Evolutionary conservation across 1,140 invertebrate genomes (phyloP).

Genomic region (Heliconius eleuchia): DNA sequence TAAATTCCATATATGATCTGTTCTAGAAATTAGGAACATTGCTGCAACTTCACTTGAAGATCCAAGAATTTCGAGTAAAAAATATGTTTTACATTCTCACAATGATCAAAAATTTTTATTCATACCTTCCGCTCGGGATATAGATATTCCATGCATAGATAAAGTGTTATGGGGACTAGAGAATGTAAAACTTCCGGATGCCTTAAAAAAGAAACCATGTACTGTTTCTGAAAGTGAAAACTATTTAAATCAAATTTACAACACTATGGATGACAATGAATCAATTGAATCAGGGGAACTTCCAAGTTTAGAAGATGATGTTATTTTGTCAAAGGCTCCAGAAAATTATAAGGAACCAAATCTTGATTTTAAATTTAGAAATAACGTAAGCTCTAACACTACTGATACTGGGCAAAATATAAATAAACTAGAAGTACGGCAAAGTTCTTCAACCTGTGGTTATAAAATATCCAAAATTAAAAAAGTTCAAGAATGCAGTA

Average conservation of each 20-base stretch:
- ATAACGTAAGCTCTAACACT: background rate
- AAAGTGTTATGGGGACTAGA: slow-evolving; percentile 46
- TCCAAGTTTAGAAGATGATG: slow-evolving; percentile 26
- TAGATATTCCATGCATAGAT: slow-evolving; percentile 53
- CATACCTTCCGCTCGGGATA: slow-evolving; percentile 40
- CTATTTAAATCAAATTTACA: slow-evolving; percentile 48
- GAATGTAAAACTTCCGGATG: slow-evolving; percentile 46
- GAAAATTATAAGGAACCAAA: background rate
- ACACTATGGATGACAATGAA: slow-evolving; percentile 43
- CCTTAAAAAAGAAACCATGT: slow-evolving; percentile 43
- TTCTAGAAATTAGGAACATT: slow-evolving; percentile 59
- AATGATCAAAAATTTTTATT: slow-evolving; percentile 43
- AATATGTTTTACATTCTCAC: slow-evolving; percentile 52
- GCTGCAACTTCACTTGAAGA: slow-evolving; percentile 53
- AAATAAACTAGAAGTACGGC: background rate
- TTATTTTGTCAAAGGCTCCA: background rate
- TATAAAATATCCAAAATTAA: background rate
- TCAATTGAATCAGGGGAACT: slow-evolving; percentile 49
- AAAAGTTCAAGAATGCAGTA: background rate
- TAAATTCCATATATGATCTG: slow-evolving; percentile 4
- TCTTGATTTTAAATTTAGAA: background rate
- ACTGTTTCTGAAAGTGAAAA: slow-evolving; percentile 32
- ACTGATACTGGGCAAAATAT: background rate
- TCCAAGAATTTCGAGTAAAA: slow-evolving; percentile 59
- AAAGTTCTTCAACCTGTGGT: background rate